A percentile compares a stretch with the other conserved stretches of the same genome.
phyloP scores from a whole-genome alignment of 2,797 vertebrate genomes.

The Neosilurus hyrtlii region DNA sequence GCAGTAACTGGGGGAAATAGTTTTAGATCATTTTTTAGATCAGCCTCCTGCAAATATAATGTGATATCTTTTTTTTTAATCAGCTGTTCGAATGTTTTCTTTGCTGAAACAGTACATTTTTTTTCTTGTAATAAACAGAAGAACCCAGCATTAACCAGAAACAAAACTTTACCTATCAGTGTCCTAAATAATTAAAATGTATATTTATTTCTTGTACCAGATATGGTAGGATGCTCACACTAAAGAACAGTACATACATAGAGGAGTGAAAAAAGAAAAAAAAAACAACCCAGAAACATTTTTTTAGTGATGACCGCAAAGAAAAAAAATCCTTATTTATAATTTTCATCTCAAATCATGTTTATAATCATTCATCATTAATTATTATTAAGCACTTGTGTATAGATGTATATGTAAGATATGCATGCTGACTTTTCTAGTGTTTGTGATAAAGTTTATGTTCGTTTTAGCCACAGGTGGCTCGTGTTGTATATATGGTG shows the following conservation, averaged over 20 bases:
- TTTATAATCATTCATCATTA: background rate
- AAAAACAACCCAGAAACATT: too few species aligned
- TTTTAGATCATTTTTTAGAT: background rate
- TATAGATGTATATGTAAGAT: constrained; percentile 37
- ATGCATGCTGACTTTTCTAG: background rate
- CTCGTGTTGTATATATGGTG: background rate
- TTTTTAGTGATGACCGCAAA: background rate
- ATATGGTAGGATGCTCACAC: background rate
- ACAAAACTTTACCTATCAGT: constrained; percentile 54
- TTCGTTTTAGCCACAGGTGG: constrained; percentile 11
- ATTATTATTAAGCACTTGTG: constrained; percentile 50
- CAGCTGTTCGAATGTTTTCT: background rate
- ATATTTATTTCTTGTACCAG: constrained; percentile 80
- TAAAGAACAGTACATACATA: constrained; percentile 17
- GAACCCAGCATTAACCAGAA: constrained; percentile 18
- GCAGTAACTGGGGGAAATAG: background rate
- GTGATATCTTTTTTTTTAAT: background rate
- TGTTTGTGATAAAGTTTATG: background rate
- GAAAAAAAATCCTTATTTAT: constrained; percentile 2
- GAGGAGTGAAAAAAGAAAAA: background rate
- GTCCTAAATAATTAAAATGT: constrained; percentile 51
- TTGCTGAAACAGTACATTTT: background rate
- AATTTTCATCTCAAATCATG: constrained; percentile 19
- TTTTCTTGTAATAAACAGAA: background rate
- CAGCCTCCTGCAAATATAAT: constrained; percentile 5